Evolutionary conservation across 1,140 invertebrate species (phyloP).

Genomic region (Bathynomus jamesi): DNA sequence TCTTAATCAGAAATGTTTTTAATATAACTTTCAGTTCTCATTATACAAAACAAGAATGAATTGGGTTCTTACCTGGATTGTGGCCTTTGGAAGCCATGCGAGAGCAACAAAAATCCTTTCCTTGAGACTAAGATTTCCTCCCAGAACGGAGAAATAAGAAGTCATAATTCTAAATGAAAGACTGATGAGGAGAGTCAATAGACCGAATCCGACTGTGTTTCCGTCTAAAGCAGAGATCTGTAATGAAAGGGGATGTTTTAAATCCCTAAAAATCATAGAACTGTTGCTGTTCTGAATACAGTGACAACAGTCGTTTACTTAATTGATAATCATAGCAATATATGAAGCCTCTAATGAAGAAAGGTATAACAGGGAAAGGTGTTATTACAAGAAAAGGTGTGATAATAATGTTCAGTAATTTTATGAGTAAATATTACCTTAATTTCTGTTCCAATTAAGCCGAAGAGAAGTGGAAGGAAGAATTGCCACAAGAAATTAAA

Average conservation of each 20-base stretch:
- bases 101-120: slow-evolving; percentile 11
- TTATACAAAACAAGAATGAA: too few species aligned
- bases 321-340: neutral
- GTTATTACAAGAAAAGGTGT: too few species aligned
- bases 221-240: slow-evolving; percentile 42
- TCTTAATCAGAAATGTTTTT: too few species aligned
- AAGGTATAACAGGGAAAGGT: too few species aligned
- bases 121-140: neutral
- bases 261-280: too few species aligned
- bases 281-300: too few species aligned
- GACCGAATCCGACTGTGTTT: slow-evolving; percentile 44
- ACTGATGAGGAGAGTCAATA: neutral
- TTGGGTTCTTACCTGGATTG: slow-evolving; percentile 56
- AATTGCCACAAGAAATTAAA: slow-evolving; percentile 89
- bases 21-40: too few species aligned
- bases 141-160: neutral
- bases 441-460: slow-evolving; percentile 77
- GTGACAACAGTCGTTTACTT: too few species aligned
- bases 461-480: slow-evolving; percentile 85
- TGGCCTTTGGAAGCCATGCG: slow-evolving; percentile 49
- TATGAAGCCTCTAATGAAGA: too few species aligned
- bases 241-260: too few species aligned
- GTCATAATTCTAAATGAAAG: neutral
- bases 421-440: too few species aligned
- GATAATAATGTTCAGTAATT: too few species aligned